These are phyloP conservation scores for Setophaga kirtlandii DNA, from an alignment of 2,113 vertebrate genomes.

Conservation along the genomic window DNA sequence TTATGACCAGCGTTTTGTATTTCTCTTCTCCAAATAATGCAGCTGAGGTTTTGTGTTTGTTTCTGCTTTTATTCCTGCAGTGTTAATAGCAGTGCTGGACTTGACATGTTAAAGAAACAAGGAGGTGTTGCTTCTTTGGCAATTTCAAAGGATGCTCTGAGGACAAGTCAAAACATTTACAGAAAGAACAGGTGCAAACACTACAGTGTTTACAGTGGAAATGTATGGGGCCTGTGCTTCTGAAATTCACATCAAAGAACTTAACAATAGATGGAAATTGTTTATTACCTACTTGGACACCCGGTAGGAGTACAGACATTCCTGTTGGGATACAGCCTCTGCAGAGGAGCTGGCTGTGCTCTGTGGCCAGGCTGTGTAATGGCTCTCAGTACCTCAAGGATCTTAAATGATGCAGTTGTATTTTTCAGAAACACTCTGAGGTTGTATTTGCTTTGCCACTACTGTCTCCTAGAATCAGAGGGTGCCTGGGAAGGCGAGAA, in stretches of 20 bases:
- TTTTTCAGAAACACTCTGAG: neutral
- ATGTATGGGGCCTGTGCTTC: neutral
- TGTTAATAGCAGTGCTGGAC: neutral
- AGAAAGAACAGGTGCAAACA: neutral
- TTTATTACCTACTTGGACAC: neutral
- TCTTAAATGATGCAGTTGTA: neutral
- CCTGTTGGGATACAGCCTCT: neutral
- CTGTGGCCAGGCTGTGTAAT: fast-evolving
- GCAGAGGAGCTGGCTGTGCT: neutral
- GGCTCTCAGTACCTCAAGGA: neutral
- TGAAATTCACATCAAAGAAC: neutral
- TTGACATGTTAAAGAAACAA: neutral
- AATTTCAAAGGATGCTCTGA: neutral
- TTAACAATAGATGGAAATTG: neutral
- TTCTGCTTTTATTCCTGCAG: neutral
- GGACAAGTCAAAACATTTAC: neutral
- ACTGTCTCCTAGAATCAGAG: neutral
- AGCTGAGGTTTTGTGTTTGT: neutral
- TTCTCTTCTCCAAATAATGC: neutral
- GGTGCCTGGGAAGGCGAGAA: neutral
- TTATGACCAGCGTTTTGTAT: neutral
- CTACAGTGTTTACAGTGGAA: neutral
- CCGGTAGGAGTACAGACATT: neutral
- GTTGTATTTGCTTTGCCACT: neutral
- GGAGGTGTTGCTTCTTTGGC: neutral